Percentiles rank a stretch among this genome's conserved stretches.
Evolutionary conservation across 2,888 invertebrate genomes (phyloP).

Genomic region (Odontothrips loti): DNA sequence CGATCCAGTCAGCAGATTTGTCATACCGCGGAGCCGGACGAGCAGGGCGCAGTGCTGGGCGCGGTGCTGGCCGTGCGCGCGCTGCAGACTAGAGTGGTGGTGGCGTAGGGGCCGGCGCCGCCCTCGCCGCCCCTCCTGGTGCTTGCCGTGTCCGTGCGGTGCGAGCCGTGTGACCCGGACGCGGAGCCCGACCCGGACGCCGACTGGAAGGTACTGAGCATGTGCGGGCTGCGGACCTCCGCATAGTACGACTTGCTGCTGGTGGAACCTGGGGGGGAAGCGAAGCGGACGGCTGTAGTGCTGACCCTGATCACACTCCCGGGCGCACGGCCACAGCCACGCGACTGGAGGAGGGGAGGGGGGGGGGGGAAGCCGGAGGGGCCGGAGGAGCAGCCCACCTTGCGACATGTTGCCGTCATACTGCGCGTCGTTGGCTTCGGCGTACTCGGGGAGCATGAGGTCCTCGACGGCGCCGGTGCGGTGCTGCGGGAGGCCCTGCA

Average conservation of each 20-base stretch:
- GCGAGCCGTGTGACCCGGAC: background rate
- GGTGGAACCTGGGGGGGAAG: background rate
- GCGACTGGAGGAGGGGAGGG: no score
- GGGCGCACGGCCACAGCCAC: background rate
- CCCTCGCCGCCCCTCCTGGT: background rate
- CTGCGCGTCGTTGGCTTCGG: conserved; percentile 18
- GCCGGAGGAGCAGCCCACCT: background rate
- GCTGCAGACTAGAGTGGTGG: conserved; percentile 24
- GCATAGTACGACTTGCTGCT: conserved; percentile 56
- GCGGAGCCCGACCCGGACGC: background rate
- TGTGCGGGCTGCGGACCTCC: conserved; percentile 54
- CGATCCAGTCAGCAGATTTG: background rate
- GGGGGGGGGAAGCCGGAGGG: background rate
- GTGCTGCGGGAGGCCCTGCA: background rate
- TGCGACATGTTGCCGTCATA: background rate
- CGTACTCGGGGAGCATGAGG: conserved; percentile 22
- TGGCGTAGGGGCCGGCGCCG: conserved; percentile 1
- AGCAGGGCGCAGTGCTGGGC: conserved; percentile 20
- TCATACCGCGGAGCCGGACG: background rate
- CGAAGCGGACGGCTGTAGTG: background rate
- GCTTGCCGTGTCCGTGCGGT: background rate
- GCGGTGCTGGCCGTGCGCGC: conserved; percentile 3
- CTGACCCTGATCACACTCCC: background rate
- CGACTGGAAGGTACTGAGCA: conserved; percentile 37
- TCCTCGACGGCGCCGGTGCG: conserved; percentile 28